These are phyloP conservation scores for Pithys albifrons DNA, from an alignment of 2,113 vertebrate genomes.

Conservation along the genomic window DNA sequence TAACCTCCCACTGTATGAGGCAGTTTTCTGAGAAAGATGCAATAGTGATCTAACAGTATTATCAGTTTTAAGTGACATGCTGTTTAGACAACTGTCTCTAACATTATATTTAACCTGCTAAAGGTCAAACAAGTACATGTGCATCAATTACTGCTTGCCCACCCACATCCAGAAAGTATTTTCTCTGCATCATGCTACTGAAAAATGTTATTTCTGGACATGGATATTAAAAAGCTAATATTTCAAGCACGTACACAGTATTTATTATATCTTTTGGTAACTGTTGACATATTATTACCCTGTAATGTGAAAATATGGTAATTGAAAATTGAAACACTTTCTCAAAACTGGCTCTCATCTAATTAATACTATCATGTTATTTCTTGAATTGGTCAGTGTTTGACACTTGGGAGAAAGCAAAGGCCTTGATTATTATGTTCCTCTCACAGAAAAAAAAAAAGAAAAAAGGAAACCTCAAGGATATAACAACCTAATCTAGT, in stretches of 20 bases:
- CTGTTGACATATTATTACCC: neutral
- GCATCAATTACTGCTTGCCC: neutral
- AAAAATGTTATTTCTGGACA: neutral
- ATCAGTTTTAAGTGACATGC: neutral
- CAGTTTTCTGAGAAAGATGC: slow-evolving; percentile 31
- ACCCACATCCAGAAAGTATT: neutral
- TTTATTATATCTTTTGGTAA: slow-evolving; percentile 16
- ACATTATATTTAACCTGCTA: slow-evolving; percentile 14
- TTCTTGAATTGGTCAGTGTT: neutral
- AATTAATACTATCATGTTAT: neutral
- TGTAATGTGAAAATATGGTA: neutral
- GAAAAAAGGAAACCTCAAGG: neutral
- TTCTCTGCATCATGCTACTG: neutral
- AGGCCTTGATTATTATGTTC: neutral
- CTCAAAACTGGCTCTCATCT: neutral
- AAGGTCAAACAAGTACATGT: neutral
- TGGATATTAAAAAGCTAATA: slow-evolving; percentile 20
- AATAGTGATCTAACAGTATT: neutral
- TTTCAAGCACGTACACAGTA: slow-evolving; percentile 13
- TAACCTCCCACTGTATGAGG: slow-evolving; percentile 45
- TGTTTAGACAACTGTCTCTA: slow-evolving; percentile 29
- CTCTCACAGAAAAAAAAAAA: neutral
- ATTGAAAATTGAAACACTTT: neutral
- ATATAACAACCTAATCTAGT: neutral
- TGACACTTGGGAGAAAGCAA: neutral